Conservation (phyloP, 2,888 invertebrate genomes). For the Platerodrilus igneus region DNA sequence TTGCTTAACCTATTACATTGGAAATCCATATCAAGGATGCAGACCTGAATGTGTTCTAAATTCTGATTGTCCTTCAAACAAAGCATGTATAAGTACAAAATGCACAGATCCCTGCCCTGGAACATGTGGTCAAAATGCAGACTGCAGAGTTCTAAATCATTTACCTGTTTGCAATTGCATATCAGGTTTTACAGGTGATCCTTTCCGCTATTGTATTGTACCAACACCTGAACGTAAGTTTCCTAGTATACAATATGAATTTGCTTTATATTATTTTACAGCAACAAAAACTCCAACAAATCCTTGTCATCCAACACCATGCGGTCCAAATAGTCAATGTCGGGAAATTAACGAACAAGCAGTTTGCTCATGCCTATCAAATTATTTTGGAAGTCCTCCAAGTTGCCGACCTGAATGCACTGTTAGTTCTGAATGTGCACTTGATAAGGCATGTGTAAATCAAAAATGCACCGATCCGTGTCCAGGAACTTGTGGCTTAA, state of each 20-base stretch:
- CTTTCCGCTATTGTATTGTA: constrained; percentile 60
- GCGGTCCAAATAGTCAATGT: constrained; percentile 50
- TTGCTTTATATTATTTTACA: too few relatives aligned
- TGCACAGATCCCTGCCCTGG: constrained; percentile 77
- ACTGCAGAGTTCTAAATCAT: constrained; percentile 69
- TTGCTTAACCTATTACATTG: constrained; percentile 66
- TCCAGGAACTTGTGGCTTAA: constrained; percentile 52
- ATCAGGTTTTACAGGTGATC: constrained; percentile 72
- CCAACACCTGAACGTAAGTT: constrained; percentile 49
- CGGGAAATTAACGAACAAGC: constrained; percentile 58
- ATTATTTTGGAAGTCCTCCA: constrained; percentile 54
- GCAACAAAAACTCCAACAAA: constrained; percentile 39
- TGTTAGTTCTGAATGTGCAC: constrained; percentile 50
- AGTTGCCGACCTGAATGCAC: constrained; percentile 52
- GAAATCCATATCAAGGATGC: constrained; percentile 74
- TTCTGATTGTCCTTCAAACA: constrained; percentile 66
- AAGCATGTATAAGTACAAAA: constrained; percentile 67
- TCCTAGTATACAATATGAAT: constrained; percentile 14
- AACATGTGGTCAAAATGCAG: constrained; percentile 68
- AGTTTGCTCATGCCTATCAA: constrained; percentile 51
- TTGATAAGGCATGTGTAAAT: constrained; percentile 49
- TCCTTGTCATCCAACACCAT: constrained; percentile 69
- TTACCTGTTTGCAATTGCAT: constrained; percentile 65
- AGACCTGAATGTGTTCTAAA: constrained; percentile 71
- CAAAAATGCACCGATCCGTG: constrained; percentile 56